Percentiles rank a stretch among this genome's conserved stretches.
Conservation (phyloP, 1,140 invertebrate genomes). For the Apis florea region DNA sequence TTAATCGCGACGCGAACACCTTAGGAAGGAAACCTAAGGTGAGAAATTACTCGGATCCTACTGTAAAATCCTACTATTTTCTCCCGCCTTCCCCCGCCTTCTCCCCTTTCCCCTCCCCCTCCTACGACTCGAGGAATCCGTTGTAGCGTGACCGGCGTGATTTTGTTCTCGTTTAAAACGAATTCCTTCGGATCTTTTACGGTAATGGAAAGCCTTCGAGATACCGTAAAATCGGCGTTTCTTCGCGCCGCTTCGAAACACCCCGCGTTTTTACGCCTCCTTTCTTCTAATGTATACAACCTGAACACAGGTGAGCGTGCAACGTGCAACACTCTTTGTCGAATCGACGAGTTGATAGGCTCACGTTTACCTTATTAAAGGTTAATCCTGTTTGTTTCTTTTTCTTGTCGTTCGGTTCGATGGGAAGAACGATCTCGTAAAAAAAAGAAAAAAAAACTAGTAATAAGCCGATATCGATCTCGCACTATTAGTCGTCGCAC, state of each 20-base stretch:
- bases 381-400: neutral
- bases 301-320: neutral
- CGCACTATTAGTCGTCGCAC: neutral
- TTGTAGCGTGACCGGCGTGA: conserved; percentile 34
- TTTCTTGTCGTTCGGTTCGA: neutral
- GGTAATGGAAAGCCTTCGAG: conserved; percentile 21
- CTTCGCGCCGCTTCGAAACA: neutral
- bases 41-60: conserved; percentile 55
- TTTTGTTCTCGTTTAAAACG: conserved; percentile 42
- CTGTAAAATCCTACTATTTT: conserved; percentile 54
- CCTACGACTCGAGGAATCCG: conserved; percentile 9
- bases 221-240: conserved; percentile 46
- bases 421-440: too few species aligned
- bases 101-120: too few species aligned
- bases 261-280: conserved; percentile 1
- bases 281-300: neutral
- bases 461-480: neutral
- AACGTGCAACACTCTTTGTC: too few species aligned
- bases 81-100: neutral
- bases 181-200: conserved; percentile 37
- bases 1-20: conserved; percentile 47
- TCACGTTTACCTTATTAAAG: conserved; percentile 8
- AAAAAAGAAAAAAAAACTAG: too few species aligned
- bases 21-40: conserved; percentile 5
- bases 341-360: conserved; percentile 3